These are phyloP conservation scores for Margaritifera margaritifera DNA, from an alignment of 2,888 invertebrate genomes.

Conservation along the genomic window DNA sequence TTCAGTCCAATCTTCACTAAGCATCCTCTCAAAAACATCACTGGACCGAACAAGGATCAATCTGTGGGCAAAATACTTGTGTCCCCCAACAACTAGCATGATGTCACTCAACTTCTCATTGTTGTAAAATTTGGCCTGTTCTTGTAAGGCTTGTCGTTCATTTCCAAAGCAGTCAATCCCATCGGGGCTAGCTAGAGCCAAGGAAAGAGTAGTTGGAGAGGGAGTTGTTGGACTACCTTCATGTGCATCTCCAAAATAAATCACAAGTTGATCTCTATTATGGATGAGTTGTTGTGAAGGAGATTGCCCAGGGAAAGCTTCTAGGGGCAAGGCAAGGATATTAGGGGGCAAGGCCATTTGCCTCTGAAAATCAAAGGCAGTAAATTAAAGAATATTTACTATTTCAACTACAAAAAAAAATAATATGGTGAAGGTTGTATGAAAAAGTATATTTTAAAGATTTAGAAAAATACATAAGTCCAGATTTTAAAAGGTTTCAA, in stretches of 20 bases:
- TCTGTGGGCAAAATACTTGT: conserved; percentile 73
- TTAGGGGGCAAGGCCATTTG: too few relatives aligned
- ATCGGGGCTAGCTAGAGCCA: conserved; percentile 53
- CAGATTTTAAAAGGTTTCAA: too few relatives aligned
- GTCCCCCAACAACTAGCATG: conserved; percentile 68
- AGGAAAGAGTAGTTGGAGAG: conserved; percentile 42
- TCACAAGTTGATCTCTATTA: neutral
- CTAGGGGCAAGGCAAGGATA: neutral
- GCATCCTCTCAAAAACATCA: conserved; percentile 75
- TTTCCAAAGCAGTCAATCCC: conserved; percentile 66
- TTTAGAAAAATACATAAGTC: too few relatives aligned
- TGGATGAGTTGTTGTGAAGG: neutral
- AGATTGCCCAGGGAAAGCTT: neutral
- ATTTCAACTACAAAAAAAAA: neutral
- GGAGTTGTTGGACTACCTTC: conserved; percentile 7
- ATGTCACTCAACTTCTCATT: conserved; percentile 62
- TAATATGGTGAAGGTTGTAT: too few relatives aligned
- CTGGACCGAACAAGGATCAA: conserved; percentile 73
- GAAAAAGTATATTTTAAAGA: too few relatives aligned
- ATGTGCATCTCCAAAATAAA: too few relatives aligned
- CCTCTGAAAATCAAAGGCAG: neutral
- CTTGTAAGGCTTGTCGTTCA: conserved; percentile 52
- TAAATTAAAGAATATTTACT: neutral
- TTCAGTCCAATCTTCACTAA: conserved; percentile 70
- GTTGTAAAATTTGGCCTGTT: conserved; percentile 61